Percentiles rank a stretch among this genome's conserved stretches.
These are phyloP conservation scores for Drosophila barbarae DNA, from an alignment of 2,888 invertebrate genomes.

Conservation along the genomic window DNA sequence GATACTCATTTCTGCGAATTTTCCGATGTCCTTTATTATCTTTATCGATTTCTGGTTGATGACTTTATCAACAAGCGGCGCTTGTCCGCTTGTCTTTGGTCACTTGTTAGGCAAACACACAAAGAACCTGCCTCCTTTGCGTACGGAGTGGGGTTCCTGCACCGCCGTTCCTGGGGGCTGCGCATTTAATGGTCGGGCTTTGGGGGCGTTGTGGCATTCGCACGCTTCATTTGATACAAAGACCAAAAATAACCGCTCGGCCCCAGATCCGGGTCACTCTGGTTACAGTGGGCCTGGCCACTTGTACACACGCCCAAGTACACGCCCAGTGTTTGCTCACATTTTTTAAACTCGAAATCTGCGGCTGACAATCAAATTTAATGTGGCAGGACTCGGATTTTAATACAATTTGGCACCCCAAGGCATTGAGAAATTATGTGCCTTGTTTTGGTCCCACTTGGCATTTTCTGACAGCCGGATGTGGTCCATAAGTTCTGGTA, in stretches of 20 bases:
- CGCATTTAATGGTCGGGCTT: conserved; percentile 65
- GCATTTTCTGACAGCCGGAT: neutral
- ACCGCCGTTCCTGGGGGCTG: conserved; percentile 59
- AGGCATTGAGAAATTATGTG: neutral
- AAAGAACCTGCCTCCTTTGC: conserved; percentile 1
- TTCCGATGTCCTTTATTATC: conserved; percentile 48
- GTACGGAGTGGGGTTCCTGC: conserved; percentile 49
- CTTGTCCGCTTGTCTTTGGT: conserved; percentile 38
- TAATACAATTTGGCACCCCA: neutral
- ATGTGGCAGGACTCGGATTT: neutral
- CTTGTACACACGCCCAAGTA: conserved; percentile 56
- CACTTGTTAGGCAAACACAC: conserved; percentile 50
- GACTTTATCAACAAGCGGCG: conserved; percentile 61
- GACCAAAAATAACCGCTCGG: conserved; percentile 66
- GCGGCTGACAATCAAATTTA: conserved; percentile 11
- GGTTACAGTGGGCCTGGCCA: conserved; percentile 5
- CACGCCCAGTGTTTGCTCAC: conserved; percentile 64
- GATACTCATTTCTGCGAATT: conserved; percentile 24
- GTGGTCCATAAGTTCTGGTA: neutral
- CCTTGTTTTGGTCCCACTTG: neutral
- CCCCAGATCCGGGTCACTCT: conserved; percentile 29
- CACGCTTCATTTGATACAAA: conserved; percentile 74
- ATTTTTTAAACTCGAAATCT: conserved; percentile 37
- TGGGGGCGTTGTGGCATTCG: conserved; percentile 67
- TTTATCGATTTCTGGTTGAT: conserved; percentile 64